Conservation (phyloP, 2,113 vertebrate species). For the Corvus hawaiiensis region DNA sequence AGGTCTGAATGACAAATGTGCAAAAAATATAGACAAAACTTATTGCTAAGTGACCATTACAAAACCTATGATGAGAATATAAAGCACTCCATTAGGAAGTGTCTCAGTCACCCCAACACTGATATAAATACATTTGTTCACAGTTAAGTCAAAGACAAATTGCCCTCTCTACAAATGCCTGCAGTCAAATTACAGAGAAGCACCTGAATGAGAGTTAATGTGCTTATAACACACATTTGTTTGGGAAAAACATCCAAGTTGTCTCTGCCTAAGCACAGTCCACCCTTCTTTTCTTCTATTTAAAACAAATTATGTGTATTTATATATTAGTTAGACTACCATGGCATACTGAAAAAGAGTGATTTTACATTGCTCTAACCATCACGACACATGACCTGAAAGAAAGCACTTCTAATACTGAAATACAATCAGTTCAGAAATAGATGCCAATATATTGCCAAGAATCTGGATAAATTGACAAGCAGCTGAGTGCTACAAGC, state of each 20-base stretch:
- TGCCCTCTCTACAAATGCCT: background rate
- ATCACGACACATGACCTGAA: background rate
- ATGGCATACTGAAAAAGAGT: background rate
- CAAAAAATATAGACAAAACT: slow-evolving; percentile 27
- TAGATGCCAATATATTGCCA: background rate
- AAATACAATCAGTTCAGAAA: background rate
- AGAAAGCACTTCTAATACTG: background rate
- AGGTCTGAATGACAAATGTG: slow-evolving; percentile 21
- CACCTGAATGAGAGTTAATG: background rate
- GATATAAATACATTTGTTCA: background rate
- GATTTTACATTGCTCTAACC: background rate
- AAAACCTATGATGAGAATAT: background rate
- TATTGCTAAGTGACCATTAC: slow-evolving; percentile 7
- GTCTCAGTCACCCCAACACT: background rate
- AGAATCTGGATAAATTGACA: slow-evolving; percentile 5
- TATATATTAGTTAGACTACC: background rate
- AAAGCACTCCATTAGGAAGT: slow-evolving; percentile 5
- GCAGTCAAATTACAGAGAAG: background rate
- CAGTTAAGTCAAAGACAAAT: background rate
- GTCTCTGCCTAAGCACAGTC: background rate
- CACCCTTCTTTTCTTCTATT: background rate
- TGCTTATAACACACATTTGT: background rate
- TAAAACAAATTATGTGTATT: background rate
- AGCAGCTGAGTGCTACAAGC: background rate
- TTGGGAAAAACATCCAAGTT: background rate